phyloP scores from a whole-genome alignment of 2,113 vertebrate genomes.

The Guaruba guarouba region DNA sequence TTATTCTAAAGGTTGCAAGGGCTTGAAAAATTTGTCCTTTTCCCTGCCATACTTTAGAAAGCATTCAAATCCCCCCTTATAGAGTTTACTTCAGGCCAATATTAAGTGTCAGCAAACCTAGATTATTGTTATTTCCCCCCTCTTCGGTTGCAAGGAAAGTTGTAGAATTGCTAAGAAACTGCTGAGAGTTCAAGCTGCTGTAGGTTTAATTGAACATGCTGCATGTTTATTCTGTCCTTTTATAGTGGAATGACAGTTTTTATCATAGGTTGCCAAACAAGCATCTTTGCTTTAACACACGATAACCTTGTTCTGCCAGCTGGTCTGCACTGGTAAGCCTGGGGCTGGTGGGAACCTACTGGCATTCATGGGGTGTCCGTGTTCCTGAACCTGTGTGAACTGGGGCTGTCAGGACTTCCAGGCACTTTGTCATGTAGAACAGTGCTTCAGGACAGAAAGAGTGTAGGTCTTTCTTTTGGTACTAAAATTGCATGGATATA shows the following conservation, averaged over 20 bases:
- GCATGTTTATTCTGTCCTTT: background rate
- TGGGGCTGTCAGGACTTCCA: background rate
- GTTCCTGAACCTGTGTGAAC: fast-evolving
- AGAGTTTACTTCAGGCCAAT: background rate
- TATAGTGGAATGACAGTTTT: background rate
- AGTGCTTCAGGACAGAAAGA: background rate
- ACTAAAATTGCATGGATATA: background rate
- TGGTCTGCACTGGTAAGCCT: background rate
- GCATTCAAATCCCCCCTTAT: background rate
- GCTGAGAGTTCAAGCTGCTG: background rate
- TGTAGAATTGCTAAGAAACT: background rate
- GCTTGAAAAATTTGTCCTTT: background rate
- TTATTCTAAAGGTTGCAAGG: background rate
- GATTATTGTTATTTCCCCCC: background rate
- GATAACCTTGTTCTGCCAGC: fast-evolving
- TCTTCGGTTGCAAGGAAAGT: background rate
- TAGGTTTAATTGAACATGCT: background rate
- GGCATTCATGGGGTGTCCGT: fast-evolving
- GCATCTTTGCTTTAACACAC: background rate
- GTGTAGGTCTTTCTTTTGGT: background rate
- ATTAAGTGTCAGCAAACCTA: background rate
- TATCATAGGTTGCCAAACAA: fast-evolving
- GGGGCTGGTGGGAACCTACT: background rate
- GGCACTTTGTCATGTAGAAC: background rate
- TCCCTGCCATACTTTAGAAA: background rate